These are phyloP conservation scores for Sminthurinus aureus DNA, from an alignment of 2,888 invertebrate genomes.

Conservation along the genomic window DNA sequence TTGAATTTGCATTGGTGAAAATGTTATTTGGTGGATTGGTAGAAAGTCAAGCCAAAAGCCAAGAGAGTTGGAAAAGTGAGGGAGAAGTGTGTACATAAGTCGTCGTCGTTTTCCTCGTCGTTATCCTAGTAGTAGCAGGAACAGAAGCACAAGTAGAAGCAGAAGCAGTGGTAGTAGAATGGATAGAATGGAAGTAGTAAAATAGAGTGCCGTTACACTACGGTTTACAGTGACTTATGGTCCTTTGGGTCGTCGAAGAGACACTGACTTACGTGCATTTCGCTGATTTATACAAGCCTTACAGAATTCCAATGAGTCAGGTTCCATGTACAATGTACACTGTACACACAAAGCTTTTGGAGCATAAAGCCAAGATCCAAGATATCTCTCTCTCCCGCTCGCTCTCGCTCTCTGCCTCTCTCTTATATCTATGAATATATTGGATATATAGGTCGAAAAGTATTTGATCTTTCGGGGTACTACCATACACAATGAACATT, in stretches of 20 bases:
- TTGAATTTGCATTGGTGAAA: constrained; percentile 42
- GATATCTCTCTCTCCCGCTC: background rate
- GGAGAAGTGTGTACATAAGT: too few species aligned
- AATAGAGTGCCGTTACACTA: constrained; percentile 3
- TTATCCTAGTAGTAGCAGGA: background rate
- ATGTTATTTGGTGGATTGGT: constrained; percentile 1
- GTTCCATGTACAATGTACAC: background rate
- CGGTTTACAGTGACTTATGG: constrained; percentile 37
- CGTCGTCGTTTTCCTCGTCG: too few species aligned
- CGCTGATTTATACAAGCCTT: constrained; percentile 38
- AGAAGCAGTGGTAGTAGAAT: background rate
- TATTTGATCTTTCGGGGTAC: background rate
- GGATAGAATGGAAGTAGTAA: background rate
- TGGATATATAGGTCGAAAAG: constrained; percentile 3
- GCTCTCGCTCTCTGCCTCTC: too few species aligned
- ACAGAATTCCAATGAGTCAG: constrained; percentile 35
- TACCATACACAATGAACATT: background rate
- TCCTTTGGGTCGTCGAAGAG: constrained; percentile 36
- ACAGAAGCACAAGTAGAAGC: background rate
- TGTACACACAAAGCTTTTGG: background rate
- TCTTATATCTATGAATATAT: background rate
- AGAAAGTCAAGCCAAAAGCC: background rate
- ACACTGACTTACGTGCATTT: constrained; percentile 39
- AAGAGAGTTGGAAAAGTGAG: too few species aligned
- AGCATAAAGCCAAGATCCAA: background rate